Evolutionary conservation across 2,888 invertebrate genomes (phyloP).

Genomic region (Brachylomia viminalis): DNA sequence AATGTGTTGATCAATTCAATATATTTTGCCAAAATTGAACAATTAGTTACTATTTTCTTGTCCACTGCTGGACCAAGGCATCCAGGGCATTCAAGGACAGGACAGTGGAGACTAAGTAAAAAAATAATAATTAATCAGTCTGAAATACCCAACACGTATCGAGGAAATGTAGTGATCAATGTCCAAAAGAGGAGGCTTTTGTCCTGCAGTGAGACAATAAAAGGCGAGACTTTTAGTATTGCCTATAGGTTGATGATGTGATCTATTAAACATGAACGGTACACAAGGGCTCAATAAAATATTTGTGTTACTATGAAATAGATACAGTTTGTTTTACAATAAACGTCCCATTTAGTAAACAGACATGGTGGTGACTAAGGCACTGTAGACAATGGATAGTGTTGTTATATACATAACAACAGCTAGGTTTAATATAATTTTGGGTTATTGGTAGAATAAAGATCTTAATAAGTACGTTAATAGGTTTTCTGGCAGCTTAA

Average conservation of each 20-base stretch:
- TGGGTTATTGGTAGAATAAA: conserved; percentile 2
- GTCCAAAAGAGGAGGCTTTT: background rate
- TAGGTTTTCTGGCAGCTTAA: background rate
- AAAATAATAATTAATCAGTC: background rate
- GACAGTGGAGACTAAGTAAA: too few species aligned
- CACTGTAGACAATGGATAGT: conserved; percentile 23
- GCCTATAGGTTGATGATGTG: background rate
- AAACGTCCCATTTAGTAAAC: conserved; percentile 21
- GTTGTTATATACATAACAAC: conserved; percentile 4
- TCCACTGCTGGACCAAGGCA: too few species aligned
- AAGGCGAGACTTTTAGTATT: background rate
- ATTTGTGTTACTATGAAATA: conserved; percentile 13
- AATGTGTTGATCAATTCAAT: too few species aligned
- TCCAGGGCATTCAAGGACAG: too few species aligned
- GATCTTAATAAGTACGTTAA: background rate
- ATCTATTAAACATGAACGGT: background rate
- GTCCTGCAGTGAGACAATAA: background rate
- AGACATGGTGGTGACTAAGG: conserved; percentile 24
- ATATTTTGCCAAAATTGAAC: too few species aligned
- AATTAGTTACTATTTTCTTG: too few species aligned
- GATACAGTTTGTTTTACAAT: conserved; percentile 25
- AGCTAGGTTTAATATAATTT: conserved; percentile 1
- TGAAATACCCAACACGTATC: background rate
- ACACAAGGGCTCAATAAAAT: background rate
- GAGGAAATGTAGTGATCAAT: background rate